These are phyloP conservation scores for Dicroscelio sp. DNA, from an alignment of 2,888 invertebrate genomes.

Conservation along the genomic window DNA sequence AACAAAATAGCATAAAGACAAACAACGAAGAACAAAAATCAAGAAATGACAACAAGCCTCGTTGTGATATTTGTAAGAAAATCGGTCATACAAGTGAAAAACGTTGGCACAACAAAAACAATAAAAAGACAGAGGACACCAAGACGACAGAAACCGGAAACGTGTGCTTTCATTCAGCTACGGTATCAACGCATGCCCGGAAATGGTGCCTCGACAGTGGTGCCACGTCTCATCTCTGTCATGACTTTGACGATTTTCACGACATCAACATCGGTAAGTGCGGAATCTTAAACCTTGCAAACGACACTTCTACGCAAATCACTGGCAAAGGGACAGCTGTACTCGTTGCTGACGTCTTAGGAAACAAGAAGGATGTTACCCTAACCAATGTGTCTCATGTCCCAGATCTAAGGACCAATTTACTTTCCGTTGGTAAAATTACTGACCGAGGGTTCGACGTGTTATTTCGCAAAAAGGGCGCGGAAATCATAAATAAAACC, in stretches of 20 bases:
- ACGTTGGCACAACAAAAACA: too few relatives aligned
- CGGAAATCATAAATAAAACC: neutral
- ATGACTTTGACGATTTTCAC: neutral
- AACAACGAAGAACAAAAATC: too few relatives aligned
- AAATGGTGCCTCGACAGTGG: conserved; percentile 45
- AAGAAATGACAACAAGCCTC: too few relatives aligned
- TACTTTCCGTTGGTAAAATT: conserved; percentile 2
- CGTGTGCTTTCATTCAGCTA: too few relatives aligned
- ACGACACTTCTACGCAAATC: conserved; percentile 9
- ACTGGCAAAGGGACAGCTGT: conserved; percentile 9
- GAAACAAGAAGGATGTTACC: neutral
- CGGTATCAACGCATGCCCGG: too few relatives aligned
- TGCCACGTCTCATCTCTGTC: conserved; percentile 18
- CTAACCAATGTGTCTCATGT: neutral
- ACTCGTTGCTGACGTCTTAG: neutral
- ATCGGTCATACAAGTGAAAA: too few relatives aligned
- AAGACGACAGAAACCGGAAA: too few relatives aligned
- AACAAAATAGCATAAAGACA: too few relatives aligned
- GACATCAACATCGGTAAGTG: neutral
- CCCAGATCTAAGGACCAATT: conserved; percentile 12
- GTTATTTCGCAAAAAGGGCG: neutral
- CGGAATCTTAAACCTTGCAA: neutral
- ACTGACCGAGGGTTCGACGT: conserved; percentile 2
- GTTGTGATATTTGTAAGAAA: too few relatives aligned
- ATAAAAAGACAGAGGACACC: too few relatives aligned